Evolutionary conservation across 2,113 vertebrate species (phyloP).

Genomic region (Calypte anna): DNA sequence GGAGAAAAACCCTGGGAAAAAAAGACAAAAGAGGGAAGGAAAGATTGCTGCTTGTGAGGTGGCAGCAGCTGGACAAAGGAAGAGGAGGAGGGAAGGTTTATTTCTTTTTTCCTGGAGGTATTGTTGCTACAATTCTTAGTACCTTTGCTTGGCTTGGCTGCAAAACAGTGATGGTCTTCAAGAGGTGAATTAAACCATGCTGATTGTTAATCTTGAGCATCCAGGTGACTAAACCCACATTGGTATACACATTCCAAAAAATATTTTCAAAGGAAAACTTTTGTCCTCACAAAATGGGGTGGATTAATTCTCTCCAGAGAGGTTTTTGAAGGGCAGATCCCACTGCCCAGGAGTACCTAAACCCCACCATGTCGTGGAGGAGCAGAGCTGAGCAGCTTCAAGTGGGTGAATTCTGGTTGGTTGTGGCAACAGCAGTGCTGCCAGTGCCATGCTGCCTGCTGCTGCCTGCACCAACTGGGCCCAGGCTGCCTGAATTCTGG

Average conservation of each 20-base stretch:
- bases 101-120: neutral
- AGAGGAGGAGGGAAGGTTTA: neutral
- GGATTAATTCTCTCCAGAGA: neutral
- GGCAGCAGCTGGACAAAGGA: neutral
- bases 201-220: conserved; percentile 16
- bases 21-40: fast-evolving
- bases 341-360: neutral
- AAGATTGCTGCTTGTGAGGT: neutral
- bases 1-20: neutral
- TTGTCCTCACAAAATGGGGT: neutral
- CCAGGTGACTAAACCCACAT: neutral
- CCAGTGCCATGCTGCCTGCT: neutral
- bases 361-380: fast-evolving
- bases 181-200: neutral
- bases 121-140: neutral
- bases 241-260: neutral
- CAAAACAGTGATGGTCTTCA: neutral
- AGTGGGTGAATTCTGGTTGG: too few relatives aligned
- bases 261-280: conserved; percentile 4
- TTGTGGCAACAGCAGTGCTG: neutral
- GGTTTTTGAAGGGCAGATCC: neutral
- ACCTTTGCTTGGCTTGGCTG: neutral
- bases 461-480: neutral
- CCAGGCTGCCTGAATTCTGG: too few relatives aligned
- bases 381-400: neutral